Evolutionary conservation across 35 echinoderm and acorn worm species (phyloP).

Genomic region (Lytechinus pictus): DNA sequence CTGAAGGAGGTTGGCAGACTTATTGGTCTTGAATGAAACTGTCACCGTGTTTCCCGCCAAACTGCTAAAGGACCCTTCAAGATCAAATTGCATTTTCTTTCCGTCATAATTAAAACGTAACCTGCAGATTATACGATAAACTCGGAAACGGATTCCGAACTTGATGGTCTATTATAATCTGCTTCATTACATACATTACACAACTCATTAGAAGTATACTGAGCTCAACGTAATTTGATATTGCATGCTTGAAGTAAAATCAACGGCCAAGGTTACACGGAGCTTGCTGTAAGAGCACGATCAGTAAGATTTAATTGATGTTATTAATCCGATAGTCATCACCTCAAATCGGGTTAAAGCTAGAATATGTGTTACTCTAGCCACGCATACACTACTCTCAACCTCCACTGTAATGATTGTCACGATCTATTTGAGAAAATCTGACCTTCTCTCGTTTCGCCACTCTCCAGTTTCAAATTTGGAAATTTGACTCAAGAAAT

Average conservation of each 20-base stretch:
- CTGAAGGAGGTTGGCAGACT: not conserved
- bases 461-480: not conserved
- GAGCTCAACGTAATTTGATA: constrained; percentile 4
- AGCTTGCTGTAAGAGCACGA: not conserved
- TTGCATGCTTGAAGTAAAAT: not conserved
- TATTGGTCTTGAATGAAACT: not conserved
- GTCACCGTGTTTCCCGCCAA: not conserved
- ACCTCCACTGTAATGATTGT: not conserved
- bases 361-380: not conserved
- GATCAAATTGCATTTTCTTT: not conserved
- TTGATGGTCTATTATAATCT: not conserved
- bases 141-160: not conserved
- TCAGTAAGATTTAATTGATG: constrained; percentile 18
- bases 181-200: not conserved
- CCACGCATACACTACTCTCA: not conserved
- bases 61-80: not conserved
- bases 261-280: not conserved
- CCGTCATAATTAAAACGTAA: not conserved
- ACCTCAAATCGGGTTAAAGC: not conserved
- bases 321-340: not conserved
- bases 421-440: constrained; percentile 19
- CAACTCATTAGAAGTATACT: not conserved
- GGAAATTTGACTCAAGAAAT: not conserved
- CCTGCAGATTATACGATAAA: not conserved
- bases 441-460: constrained; percentile 8